These are phyloP conservation scores for Scaptomyza pallida DNA, from an alignment of 1,140 invertebrate genomes.

Conservation along the genomic window DNA sequence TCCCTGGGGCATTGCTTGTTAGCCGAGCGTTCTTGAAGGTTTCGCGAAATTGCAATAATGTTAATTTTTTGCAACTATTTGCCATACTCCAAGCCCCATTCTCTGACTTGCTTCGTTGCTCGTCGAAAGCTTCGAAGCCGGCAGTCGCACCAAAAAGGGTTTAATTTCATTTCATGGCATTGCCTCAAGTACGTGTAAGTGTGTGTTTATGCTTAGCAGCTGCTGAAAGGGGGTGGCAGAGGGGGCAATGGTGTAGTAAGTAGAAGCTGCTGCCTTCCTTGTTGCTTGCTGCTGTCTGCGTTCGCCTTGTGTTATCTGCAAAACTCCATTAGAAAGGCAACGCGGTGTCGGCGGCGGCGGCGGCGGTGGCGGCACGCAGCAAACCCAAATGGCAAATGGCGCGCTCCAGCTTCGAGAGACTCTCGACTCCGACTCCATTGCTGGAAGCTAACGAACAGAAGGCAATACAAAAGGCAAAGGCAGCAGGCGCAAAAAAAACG, in stretches of 20 bases:
- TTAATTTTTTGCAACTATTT: constrained; percentile 76
- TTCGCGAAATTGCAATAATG: constrained; percentile 69
- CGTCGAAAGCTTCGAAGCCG: constrained; percentile 20
- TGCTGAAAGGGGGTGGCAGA: not conserved
- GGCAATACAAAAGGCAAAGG: constrained; percentile 35
- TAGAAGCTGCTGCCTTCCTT: constrained; percentile 25
- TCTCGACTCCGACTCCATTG: constrained; percentile 15
- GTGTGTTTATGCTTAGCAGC: constrained; percentile 75
- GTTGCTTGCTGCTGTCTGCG: constrained; percentile 28
- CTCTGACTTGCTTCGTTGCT: constrained; percentile 8
- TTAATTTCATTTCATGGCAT: constrained; percentile 76
- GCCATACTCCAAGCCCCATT: constrained; percentile 14
- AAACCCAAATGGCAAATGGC: constrained; percentile 73
- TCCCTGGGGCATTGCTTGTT: constrained; percentile 52
- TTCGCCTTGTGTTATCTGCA: constrained; percentile 65
- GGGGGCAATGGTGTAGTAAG: not conserved
- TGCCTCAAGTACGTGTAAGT: constrained; percentile 72
- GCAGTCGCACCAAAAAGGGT: constrained; percentile 71
- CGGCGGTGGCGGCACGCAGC: constrained; percentile 62
- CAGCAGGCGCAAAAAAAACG: constrained; percentile 46
- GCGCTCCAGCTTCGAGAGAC: constrained; percentile 35
- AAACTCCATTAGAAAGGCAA: constrained; percentile 82
- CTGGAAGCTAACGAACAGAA: constrained; percentile 65
- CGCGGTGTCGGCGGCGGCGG: no score
- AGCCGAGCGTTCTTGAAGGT: constrained; percentile 23